Conservation (phyloP, 2,113 vertebrate species). For the Stegastes partitus region DNA sequence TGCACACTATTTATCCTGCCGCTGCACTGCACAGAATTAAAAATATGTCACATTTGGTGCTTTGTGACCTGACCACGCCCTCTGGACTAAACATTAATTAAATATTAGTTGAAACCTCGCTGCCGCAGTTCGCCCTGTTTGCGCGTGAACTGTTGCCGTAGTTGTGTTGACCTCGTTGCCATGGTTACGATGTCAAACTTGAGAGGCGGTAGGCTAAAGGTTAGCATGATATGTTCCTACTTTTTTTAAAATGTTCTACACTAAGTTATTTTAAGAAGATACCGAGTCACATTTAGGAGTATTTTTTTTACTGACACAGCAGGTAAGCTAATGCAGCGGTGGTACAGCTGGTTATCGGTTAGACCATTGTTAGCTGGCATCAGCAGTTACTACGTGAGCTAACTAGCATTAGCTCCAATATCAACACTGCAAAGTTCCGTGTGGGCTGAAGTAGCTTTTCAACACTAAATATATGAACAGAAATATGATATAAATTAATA, state of each 20-base stretch:
- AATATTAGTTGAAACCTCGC: not conserved
- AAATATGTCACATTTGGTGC: not conserved
- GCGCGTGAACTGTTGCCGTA: constrained; percentile 47
- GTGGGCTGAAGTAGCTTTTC: no score
- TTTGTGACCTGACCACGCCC: not conserved
- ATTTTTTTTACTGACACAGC: not conserved
- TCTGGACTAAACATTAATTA: not conserved
- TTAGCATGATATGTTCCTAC: not conserved
- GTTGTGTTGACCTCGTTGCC: constrained; percentile 56
- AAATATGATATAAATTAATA: no score
- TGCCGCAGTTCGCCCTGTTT: constrained; percentile 11
- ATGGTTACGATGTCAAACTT: constrained; percentile 46
- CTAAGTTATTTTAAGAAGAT: not conserved
- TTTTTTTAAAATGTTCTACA: not conserved
- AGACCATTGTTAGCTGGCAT: not conserved
- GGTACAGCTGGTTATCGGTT: not conserved
- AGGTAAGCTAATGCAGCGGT: not conserved
- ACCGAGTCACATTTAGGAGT: no score
- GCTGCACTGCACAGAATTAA: not conserved
- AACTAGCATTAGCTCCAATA: no score
- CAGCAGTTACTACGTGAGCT: no score
- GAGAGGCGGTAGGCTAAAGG: not conserved
- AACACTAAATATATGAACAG: no score
- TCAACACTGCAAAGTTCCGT: no score
- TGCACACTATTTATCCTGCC: constrained; percentile 14